These are phyloP conservation scores for Chironomus tepperi DNA, from an alignment of 1,140 invertebrate species.

Conservation along the genomic window DNA sequence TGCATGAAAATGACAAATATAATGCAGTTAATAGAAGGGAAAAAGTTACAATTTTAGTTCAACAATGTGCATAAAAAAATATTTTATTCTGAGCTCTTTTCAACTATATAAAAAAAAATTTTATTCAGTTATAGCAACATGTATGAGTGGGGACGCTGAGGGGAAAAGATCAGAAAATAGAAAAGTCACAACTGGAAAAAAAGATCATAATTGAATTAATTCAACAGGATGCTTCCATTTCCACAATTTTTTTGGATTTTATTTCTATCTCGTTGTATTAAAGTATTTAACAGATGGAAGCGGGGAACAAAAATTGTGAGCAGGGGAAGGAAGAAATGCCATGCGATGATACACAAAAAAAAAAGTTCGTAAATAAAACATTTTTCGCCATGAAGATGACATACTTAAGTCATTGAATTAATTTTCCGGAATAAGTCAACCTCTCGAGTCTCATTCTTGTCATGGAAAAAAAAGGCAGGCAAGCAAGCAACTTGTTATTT, in stretches of 20 bases:
- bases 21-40: constrained; percentile 6
- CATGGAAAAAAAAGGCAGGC: too few relatives aligned
- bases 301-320: neutral
- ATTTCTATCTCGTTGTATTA: neutral
- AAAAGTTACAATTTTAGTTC: neutral
- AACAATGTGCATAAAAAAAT: too few relatives aligned
- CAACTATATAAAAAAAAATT: too few relatives aligned
- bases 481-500: too few relatives aligned
- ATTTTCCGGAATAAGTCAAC: neutral
- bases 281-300: neutral
- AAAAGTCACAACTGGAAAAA: neutral
- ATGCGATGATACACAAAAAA: too few relatives aligned
- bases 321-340: too few relatives aligned
- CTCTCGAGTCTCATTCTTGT: neutral
- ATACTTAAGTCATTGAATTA: constrained; percentile 3
- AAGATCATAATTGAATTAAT: constrained; percentile 15
- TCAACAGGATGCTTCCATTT: constrained; percentile 7
- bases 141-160: neutral
- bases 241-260: neutral
- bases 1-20: constrained; percentile 9
- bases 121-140: neutral
- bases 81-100: too few relatives aligned
- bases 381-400: neutral
- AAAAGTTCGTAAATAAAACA: neutral
- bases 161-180: neutral